A percentile compares a stretch with the other conserved stretches of the same genome.
Evolutionary conservation across 2,888 invertebrate genomes (phyloP).

Genomic region (Drosophila nigritarsus): DNA sequence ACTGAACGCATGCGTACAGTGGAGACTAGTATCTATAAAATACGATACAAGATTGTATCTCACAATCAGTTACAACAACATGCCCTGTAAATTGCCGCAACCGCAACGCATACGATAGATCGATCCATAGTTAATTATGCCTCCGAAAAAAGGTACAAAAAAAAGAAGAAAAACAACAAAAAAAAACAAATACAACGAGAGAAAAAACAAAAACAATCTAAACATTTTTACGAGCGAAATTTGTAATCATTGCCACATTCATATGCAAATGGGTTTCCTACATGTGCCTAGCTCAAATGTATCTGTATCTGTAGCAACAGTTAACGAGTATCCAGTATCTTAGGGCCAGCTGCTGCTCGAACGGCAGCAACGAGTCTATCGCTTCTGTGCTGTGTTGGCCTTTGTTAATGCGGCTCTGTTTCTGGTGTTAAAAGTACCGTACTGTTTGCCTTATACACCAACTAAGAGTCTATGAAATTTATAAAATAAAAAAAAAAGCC

Average conservation of each 20-base stretch:
- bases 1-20: constrained; percentile 26
- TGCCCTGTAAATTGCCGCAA: constrained; percentile 71
- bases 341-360: constrained; percentile 75
- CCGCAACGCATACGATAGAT: constrained; percentile 67
- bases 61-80: constrained; percentile 65
- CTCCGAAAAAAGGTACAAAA: constrained; percentile 52
- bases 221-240: constrained; percentile 82
- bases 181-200: constrained; percentile 39
- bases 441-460: constrained; percentile 76
- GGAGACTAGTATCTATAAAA: constrained; percentile 47
- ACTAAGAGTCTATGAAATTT: constrained; percentile 55
- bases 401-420: constrained; percentile 56
- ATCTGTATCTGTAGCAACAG: constrained; percentile 14
- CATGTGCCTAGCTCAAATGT: constrained; percentile 40
- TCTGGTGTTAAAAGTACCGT: constrained; percentile 80
- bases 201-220: constrained; percentile 49
- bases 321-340: constrained; percentile 43
- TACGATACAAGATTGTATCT: constrained; percentile 63
- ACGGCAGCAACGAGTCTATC: constrained; percentile 75
- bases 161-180: constrained; percentile 30
- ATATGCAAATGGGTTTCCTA: constrained; percentile 73
- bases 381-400: constrained; percentile 81
- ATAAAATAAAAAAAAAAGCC: constrained; percentile 36
- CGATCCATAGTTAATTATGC: constrained; percentile 76
- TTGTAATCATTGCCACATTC: constrained; percentile 81